Base-by-base conservation (phyloP, 1,140 invertebrate species). In the Phymorhynchus buccinoides region DNA sequence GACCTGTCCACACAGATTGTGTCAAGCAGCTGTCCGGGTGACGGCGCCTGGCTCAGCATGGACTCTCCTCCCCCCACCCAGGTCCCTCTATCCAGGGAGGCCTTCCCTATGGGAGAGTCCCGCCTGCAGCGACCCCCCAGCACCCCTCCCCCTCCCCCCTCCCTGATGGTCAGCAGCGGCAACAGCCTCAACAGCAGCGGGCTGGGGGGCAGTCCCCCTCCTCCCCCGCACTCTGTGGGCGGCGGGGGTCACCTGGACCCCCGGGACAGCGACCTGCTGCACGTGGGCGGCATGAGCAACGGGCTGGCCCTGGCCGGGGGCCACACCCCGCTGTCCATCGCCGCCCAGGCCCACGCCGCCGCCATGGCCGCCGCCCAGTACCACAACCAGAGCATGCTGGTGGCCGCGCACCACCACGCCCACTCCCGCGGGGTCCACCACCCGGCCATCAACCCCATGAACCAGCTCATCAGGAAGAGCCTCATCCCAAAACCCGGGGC, bases 401-500 rank as follows among this genome's bases (percentile, higher is more conserved):
- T 52, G 32, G 85, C 85, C 1, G 80, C 83, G 80, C 32, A 81
- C n/a, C 84, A 73, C 83, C 86, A 27, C 81, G 86, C 80, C 83
- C 86, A 27, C 81, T 83, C 48, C 86, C n/a, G n/a, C n/a, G n/a
- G n/a, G n/a, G 84, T 12, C 88, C 73, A 27, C 78, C 86, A 16
- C 66, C 86, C 86, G 56, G 84, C 85, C 32, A 84, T 89, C 78
- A 88, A 86, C 71, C 85, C 86, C 27, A 82, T 88, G 78, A 89
- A 88, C 85, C 78, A 86, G 66, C 86, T 86, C 68, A 87, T 88
- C 68, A 87, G 86, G 35, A 88, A 89, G 66, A 73, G 84, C 41
- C 83, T 90, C 41, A 79, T 88, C 62, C 89, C 90, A 41, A 91
- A 91, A 41, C 89, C 90, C 39, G 91, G 91, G 41, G 85, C 88